These are phyloP conservation scores for Drosophila lini DNA, from an alignment of 1,140 invertebrate species.

Conservation along the genomic window DNA sequence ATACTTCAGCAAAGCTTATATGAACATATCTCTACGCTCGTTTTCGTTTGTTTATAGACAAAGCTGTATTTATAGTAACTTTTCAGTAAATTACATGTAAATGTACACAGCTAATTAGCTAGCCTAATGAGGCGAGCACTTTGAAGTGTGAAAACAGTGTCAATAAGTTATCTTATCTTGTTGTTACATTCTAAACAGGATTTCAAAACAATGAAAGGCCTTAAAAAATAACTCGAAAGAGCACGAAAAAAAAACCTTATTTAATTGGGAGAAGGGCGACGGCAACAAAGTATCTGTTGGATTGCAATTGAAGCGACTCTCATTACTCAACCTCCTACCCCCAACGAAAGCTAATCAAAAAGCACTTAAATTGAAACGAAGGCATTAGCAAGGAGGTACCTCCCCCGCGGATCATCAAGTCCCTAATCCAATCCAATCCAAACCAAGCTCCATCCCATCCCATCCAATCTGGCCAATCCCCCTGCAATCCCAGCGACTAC, in stretches of 20 bases:
- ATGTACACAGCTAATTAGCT: slow-evolving; percentile 7
- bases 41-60: slow-evolving; percentile 2
- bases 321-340: slow-evolving; percentile 8
- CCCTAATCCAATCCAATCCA: not conserved
- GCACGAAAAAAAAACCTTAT: not conserved
- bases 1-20: not conserved
- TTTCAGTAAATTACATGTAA: not conserved
- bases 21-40: not conserved
- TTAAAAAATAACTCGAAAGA: not conserved
- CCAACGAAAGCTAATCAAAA: slow-evolving; percentile 65
- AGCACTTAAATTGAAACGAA: slow-evolving; percentile 62
- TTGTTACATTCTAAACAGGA: not conserved
- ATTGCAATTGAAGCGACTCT: slow-evolving; percentile 18
- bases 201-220: not conserved
- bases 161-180: not conserved
- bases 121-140: not conserved
- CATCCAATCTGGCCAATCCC: slow-evolving; percentile 7
- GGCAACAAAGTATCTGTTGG: not conserved
- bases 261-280: not conserved
- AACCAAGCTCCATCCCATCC: not conserved
- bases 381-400: slow-evolving; percentile 39
- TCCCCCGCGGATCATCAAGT: not conserved
- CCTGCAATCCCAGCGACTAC: not conserved
- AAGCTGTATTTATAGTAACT: not conserved
- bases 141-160: not conserved